These are phyloP conservation scores for Biston betularia DNA, from an alignment of 2,888 invertebrate genomes.

Conservation along the genomic window DNA sequence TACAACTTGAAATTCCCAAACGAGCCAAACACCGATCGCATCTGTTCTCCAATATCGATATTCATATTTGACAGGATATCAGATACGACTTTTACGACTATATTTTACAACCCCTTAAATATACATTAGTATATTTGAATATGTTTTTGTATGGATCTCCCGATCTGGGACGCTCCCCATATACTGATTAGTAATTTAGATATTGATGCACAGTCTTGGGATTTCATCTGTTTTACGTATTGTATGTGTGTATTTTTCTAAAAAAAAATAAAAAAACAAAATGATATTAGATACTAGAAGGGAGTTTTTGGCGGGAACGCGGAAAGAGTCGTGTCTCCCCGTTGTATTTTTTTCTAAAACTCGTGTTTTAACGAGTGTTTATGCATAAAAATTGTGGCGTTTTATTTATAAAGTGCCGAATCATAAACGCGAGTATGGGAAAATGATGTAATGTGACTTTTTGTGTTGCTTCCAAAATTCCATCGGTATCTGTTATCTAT, in stretches of 20 bases:
- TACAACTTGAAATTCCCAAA: slow-evolving; percentile 13
- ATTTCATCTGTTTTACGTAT: slow-evolving; percentile 45
- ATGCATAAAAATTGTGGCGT: no score
- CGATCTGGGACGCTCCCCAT: slow-evolving; percentile 46
- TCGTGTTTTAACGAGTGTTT: no score
- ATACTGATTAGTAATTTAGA: slow-evolving; percentile 62
- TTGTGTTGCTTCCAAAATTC: no score
- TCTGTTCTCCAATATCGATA: slow-evolving; percentile 64
- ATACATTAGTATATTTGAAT: slow-evolving; percentile 56
- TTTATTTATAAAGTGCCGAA: no score
- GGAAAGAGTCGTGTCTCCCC: no score
- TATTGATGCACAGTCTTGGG: slow-evolving; percentile 54
- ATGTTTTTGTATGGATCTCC: slow-evolving; percentile 48
- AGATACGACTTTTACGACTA: slow-evolving; percentile 65
- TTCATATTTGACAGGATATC: slow-evolving; percentile 72
- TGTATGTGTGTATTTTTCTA: slow-evolving; percentile 26
- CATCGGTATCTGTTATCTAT: no score
- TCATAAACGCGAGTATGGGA: no score
- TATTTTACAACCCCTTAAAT: slow-evolving; percentile 60
- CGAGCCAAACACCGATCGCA: slow-evolving; percentile 23
- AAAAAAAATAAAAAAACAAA: no score
- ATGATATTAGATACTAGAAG: no score
- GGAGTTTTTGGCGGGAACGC: no score
- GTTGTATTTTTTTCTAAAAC: no score
- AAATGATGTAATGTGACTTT: no score